phyloP scores from a whole-genome alignment of 2,113 vertebrate genomes.

The Poeciliopsis occidentalis region DNA sequence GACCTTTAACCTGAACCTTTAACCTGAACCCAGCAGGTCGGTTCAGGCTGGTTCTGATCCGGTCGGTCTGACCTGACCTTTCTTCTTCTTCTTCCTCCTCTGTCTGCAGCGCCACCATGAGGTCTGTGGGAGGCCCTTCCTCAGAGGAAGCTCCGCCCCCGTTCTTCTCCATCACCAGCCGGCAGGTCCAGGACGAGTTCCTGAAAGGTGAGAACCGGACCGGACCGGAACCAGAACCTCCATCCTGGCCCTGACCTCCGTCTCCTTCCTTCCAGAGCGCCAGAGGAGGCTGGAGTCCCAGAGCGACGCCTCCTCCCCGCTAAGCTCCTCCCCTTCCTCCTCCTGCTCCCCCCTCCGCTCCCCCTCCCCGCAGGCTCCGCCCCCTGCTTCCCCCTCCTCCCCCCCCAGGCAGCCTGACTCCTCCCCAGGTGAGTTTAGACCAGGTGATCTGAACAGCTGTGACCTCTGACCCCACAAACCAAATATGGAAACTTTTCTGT shows the following conservation, averaged over 20 bases:
- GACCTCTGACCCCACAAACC: too few relatives aligned
- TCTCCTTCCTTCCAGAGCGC: conserved; percentile 32
- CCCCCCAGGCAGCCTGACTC: background rate
- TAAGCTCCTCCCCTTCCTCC: background rate
- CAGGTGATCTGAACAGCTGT: too few relatives aligned
- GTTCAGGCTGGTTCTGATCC: too few relatives aligned
- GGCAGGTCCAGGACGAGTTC: conserved; percentile 46
- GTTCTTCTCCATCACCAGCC: conserved; percentile 29
- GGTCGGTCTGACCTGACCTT: too few relatives aligned
- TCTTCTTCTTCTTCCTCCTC: too few relatives aligned
- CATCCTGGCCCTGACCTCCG: background rate
- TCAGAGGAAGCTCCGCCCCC: conserved; percentile 8
- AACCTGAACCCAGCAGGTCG: too few relatives aligned
- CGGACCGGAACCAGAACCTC: background rate
- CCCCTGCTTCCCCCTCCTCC: background rate
- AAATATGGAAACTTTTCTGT: too few relatives aligned
- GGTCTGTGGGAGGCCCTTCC: conserved; percentile 4
- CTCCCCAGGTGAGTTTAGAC: background rate
- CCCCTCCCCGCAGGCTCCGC: background rate
- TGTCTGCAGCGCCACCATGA: conserved; percentile 20
- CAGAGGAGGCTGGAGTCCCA: conserved; percentile 1
- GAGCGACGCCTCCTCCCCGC: background rate
- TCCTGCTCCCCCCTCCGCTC: background rate
- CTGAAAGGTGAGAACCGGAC: conserved; percentile 18
- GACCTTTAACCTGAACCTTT: too few relatives aligned